phyloP scores from a whole-genome alignment of 2,888 invertebrate genomes.

The Notocelia uddmanniana region DNA sequence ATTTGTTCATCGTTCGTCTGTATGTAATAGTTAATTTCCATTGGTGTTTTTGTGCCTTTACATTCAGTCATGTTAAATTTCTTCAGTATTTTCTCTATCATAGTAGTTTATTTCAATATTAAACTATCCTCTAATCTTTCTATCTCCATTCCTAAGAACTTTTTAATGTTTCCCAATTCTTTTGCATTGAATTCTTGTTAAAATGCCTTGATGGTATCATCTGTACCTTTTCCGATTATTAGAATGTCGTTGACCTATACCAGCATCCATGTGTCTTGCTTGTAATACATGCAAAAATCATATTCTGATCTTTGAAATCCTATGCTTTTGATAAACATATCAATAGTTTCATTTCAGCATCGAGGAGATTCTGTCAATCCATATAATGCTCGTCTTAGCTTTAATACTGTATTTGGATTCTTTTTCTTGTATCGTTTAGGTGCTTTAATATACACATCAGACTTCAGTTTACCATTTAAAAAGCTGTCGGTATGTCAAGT shows the following conservation, averaged over 20 bases:
- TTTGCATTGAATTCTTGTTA: slow-evolving; percentile 6
- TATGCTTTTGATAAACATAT: slow-evolving; percentile 11
- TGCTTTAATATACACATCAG: slow-evolving; percentile 43
- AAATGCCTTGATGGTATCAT: background rate
- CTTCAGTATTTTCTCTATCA: slow-evolving; percentile 12
- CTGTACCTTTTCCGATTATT: background rate
- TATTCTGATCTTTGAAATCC: slow-evolving; percentile 29
- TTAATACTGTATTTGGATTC: slow-evolving; percentile 38
- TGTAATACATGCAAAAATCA: slow-evolving; percentile 31
- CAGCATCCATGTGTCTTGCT: slow-evolving; percentile 29
- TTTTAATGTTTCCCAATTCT: background rate
- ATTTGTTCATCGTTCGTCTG: background rate
- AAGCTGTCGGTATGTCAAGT: slow-evolving; percentile 46
- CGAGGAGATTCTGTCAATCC: slow-evolving; percentile 41
- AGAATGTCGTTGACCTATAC: slow-evolving; percentile 37
- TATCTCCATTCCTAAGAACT: slow-evolving; percentile 11
- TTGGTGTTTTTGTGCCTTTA: slow-evolving; percentile 1
- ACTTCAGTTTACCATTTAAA: slow-evolving; percentile 44
- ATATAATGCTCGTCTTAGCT: slow-evolving; percentile 42
- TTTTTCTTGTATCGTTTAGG: slow-evolving; percentile 38
- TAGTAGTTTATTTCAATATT: slow-evolving; percentile 1
- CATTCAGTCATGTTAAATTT: background rate
- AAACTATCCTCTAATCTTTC: background rate
- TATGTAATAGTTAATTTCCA: slow-evolving; percentile 10
- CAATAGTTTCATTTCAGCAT: slow-evolving; percentile 45